A percentile compares a stretch with the other conserved stretches of the same genome.
Conservation (phyloP, 2,113 vertebrate species). For the Anarhynchus alexandrinus region DNA sequence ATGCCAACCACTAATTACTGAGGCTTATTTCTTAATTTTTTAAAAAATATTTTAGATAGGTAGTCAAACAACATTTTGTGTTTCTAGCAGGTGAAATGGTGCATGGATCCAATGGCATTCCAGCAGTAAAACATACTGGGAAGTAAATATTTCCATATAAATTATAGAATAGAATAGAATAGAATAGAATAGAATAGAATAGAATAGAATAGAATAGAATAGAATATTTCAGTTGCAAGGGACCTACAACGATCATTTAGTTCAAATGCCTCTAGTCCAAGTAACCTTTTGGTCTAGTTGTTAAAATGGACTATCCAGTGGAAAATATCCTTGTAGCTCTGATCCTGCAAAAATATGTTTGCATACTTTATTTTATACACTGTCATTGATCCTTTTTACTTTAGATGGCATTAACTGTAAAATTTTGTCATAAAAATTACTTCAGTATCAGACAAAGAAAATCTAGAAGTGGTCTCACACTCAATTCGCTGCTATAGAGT, state of each 20-base stretch:
- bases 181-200: background rate
- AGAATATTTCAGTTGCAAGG: background rate
- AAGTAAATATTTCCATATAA: background rate
- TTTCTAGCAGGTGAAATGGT: background rate
- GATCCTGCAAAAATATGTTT: background rate
- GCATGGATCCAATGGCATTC: background rate
- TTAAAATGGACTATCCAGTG: background rate
- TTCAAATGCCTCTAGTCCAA: background rate
- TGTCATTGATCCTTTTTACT: background rate
- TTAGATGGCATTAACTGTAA: background rate
- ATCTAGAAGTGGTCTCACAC: background rate
- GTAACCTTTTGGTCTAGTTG: background rate
- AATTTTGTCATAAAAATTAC: background rate
- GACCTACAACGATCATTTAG: background rate
- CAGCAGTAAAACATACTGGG: background rate
- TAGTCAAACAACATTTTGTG: background rate
- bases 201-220: background rate
- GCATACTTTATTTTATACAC: background rate
- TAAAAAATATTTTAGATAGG: background rate
- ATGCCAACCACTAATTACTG: background rate
- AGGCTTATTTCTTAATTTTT: background rate
- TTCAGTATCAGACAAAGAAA: background rate
- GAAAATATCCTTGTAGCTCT: background rate
- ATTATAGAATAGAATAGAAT: background rate
- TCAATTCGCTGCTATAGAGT: background rate